Base-by-base conservation (phyloP, 2,113 vertebrate species). In the Aldabrachelys gigantea region DNA sequence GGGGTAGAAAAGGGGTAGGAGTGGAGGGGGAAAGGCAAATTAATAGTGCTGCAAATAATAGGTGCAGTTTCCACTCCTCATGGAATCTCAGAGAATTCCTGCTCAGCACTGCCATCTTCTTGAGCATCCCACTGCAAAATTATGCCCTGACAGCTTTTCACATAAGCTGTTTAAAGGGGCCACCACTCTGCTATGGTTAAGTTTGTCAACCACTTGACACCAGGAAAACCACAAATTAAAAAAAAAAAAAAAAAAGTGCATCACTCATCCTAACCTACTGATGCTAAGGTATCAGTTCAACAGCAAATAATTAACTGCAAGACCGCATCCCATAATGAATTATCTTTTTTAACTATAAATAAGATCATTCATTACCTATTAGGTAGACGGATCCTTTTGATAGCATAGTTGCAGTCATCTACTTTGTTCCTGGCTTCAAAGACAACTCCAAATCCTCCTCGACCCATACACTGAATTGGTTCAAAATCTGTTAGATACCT, bases 341-440 rank as follows among this genome's bases (percentile, higher is more conserved):
- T 2, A 8, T 21, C 38, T 5, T 52, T 41, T 75, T 54, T 89
- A 2, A 16, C 13, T 92, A 83, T 59, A 50, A 29, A 25, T 22
- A 88, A 92, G 29, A 5, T 59, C 79, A 84, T 75, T 78, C 31
- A 44, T 94, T 98, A 99, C 99, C 99, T 99, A 97, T 99, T 99
- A 82, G 99, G 99, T 82, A 99, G 98, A 16, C 99, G 99, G 95
- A 99, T 99, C 94, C 99, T 98, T 98, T 99, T 99, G 98, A 99
- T 99, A 85, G 99, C 99, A 38, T 99, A 99, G 97, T 99, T 99
- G 97, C 99, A 99, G 97, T 99, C 99, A 29, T 99, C 99, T 85
- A 99, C 99, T 98, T 99, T 99, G 98, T 99, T 99, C 94, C 98
- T 99, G 81, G 99, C 99, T 98, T 99, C 99, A 98, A 99, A 99